Evolutionary conservation across 92 coral and sea anemone species (phyloP).

Genomic region (Phenganax subtilis): DNA sequence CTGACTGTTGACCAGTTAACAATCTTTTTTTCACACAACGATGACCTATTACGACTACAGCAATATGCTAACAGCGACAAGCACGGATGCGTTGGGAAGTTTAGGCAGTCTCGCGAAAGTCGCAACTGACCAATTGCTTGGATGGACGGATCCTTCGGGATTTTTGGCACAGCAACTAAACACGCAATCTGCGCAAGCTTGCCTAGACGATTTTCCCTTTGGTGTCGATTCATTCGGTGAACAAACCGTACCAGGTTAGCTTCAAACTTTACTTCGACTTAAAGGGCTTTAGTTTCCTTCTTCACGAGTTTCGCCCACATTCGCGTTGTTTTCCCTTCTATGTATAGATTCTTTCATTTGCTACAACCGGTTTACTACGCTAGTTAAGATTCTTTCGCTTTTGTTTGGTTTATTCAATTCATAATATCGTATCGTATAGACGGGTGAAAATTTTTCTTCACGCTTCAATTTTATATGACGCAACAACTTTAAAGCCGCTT

Average conservation of each 20-base stretch:
- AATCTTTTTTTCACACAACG: constrained; percentile 25
- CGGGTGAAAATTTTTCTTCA: background rate
- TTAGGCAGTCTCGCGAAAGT: constrained; percentile 98
- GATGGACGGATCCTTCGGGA: constrained; percentile 85
- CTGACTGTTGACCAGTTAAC: constrained; percentile 99
- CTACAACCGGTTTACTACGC: background rate
- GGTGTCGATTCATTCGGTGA: constrained; percentile 97
- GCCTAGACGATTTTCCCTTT: constrained; percentile 89
- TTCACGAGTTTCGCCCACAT: constrained; percentile 52
- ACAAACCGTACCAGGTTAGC: constrained; percentile 85
- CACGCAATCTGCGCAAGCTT: constrained; percentile 76
- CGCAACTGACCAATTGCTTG: constrained; percentile 97
- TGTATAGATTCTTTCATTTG: constrained; percentile 41
- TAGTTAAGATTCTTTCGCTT: background rate
- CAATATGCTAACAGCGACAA: constrained; percentile 65
- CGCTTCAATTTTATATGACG: constrained; percentile 2
- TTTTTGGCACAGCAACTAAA: constrained; percentile 89
- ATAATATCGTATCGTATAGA: background rate
- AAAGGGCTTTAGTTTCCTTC: constrained; percentile 47
- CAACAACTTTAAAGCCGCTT: background rate
- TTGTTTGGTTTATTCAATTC: background rate
- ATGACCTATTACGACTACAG: constrained; percentile 29
- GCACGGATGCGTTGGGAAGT: constrained; percentile 73
- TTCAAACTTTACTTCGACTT: constrained; percentile 35
- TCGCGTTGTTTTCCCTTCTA: constrained; percentile 49